Conservation (phyloP, 2,113 vertebrate genomes). For the Tor tambroides region DNA sequence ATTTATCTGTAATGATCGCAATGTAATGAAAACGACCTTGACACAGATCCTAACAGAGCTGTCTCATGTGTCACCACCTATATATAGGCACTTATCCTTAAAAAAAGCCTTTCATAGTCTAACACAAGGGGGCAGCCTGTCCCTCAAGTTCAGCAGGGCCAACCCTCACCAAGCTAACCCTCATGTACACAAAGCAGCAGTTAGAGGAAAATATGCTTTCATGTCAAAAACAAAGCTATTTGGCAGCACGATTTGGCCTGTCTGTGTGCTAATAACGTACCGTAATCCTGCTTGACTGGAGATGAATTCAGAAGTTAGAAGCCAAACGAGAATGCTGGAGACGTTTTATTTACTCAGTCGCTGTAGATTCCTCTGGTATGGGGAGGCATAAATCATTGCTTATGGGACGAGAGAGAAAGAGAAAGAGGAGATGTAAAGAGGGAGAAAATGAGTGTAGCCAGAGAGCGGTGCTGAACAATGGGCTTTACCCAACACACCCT, state of each 20-base stretch:
- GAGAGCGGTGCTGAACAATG: conserved; percentile 50
- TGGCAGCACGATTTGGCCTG: conserved; percentile 57
- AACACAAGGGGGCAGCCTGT: conserved; percentile 68
- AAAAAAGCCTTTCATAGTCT: conserved; percentile 1
- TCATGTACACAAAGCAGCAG: conserved; percentile 60
- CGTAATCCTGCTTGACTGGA: conserved; percentile 54
- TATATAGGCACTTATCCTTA: background rate
- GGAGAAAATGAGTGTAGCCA: conserved; percentile 50
- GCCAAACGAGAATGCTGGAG: conserved; percentile 41
- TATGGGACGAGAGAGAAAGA: conserved; percentile 34
- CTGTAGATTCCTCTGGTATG: conserved; percentile 32
- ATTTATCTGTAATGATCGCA: conserved; percentile 7
- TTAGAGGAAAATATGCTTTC: conserved; percentile 57
- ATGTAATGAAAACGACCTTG: background rate
- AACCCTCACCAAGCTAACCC: background rate
- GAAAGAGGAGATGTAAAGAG: conserved; percentile 38
- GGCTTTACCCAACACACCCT: conserved; percentile 62
- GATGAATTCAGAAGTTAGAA: conserved; percentile 42
- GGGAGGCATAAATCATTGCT: conserved; percentile 39
- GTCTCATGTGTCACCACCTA: conserved; percentile 2
- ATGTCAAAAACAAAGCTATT: conserved; percentile 55
- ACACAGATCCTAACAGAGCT: conserved; percentile 7
- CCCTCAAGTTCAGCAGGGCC: conserved; percentile 48
- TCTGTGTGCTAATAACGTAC: conserved; percentile 39
- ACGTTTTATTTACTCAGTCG: conserved; percentile 45